Base-by-base conservation (phyloP, 2,888 invertebrate species). In the Conistra vaccinii region DNA sequence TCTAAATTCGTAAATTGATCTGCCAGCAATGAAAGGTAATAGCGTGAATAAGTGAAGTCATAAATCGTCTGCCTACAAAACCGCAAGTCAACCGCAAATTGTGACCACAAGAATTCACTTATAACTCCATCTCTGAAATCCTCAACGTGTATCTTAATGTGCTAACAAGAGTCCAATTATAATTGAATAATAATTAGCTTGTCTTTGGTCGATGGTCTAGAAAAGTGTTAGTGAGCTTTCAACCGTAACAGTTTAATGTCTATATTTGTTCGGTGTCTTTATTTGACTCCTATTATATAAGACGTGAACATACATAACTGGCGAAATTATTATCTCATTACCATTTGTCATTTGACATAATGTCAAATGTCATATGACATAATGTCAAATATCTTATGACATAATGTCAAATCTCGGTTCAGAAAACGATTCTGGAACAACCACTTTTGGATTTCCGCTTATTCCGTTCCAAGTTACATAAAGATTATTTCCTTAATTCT, bases 401-500 rank as follows among this genome's bases (percentile, higher is more conserved):
- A 51, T 60, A 32, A 61, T 35, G 39, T 26, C 39, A 39, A 62
- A n/a, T 4, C 2, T 20, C n/a, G n/a, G n/a, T 42, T 26, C 3
- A 20, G 0, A 53, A 53, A 23, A 23, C 6, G 23, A 39, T 9
- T 20, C n/a, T 48, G 45, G 10, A 76, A 29, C 10, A 12, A 75
- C 23, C 9, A 42, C 32, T 77, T 29, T 48, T 5, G n/a, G 10
- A 55, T 53, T 61, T 69, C 45, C 35, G 69, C 23, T 78, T 78
- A 78, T 17, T 45, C n/a, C 6, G 2, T 23, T 1, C 1, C n/a
- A 29, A 53, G 39, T 80, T 80, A 63, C 62, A 12, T 68, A 71
- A 79, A 83, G 20, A 6, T 66, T 42, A 80, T 29, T 84, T 82
- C 84, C 81, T 76, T 51, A 4, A 51, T 71, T 65, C 7, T 53